These are phyloP conservation scores for Macaca nemestrina DNA, from an alignment of 2,113 vertebrate species.

Conservation along the genomic window DNA sequence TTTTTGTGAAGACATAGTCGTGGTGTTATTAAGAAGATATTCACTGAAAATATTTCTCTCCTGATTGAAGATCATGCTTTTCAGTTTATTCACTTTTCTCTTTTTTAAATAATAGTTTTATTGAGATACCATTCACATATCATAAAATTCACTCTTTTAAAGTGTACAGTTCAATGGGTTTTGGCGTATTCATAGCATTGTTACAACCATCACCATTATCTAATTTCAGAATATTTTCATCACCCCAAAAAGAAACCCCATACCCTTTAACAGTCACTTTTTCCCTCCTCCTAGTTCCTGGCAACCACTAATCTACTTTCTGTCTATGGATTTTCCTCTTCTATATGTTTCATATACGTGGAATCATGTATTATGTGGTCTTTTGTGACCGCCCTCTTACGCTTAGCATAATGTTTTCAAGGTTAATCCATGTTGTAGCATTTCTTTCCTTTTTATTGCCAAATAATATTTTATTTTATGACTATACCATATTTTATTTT, in stretches of 20 bases:
- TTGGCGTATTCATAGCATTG: background rate
- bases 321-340: background rate
- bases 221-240: constrained; percentile 23
- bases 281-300: background rate
- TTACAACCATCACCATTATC: background rate
- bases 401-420: background rate
- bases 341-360: background rate
- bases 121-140: background rate
- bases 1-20: background rate
- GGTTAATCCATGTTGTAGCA: background rate
- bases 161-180: background rate
- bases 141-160: constrained; percentile 5
- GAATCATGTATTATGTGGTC: background rate
- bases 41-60: constrained; percentile 7
- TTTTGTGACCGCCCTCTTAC: background rate
- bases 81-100: constrained; percentile 20
- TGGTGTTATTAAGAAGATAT: background rate
- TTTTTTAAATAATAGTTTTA: background rate
- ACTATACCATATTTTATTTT: constrained; percentile 10
- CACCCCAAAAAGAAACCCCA: background rate
- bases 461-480: constrained; percentile 29
- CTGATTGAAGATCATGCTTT: background rate
- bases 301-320: background rate
- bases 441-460: constrained; percentile 50
- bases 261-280: background rate